Evolutionary conservation across 2,797 vertebrate genomes (phyloP), one percentile per base, ranked within the genome.

Genomic region (Ibycter americanus): DNA sequence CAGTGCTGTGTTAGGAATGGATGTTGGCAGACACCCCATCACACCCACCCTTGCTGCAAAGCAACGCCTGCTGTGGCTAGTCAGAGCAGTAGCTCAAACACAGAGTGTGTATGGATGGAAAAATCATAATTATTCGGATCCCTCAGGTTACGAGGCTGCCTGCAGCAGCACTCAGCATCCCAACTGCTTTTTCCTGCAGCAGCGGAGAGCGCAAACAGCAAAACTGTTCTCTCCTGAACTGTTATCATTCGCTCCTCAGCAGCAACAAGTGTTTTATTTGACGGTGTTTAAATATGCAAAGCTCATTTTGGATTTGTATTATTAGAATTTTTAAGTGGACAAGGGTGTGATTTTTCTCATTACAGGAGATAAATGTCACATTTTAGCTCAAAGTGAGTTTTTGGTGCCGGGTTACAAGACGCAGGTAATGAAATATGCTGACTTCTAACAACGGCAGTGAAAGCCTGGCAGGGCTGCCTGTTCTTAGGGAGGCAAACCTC

Each of bases 141-240:
- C 1, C 6, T 1, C 27, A 54, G 8, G 8, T 72, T n/a, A 47
- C 6, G 12, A 26, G 26, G 27, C 49, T 65, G n/a, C 36, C 27
- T 68, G 42, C 1, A 3, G 52, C 25, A 9, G 62, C 32, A 34
- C 14, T 67, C 22, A 14, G 18, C 9, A 34, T 21, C 61, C 65
- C 4, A 4, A 36, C 6, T 0, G 2, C 12, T 71, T 80, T 80
- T 61, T 62, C 66, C 86, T 95, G n/a, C 49, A 89, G 62, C 40
- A 31, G 29, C 29, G 49, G 65, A 56, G 29, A 83, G 5, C 0
- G 1, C 0, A 0, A 73, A 34, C 18, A 54, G 55, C 51, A 76
- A 63, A 84, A 31, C 56, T 40, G 26, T 52, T 92, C 74, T 68
- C 26, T 67, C 38, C 44, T 55, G 15, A 84, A 82, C 20, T 36